Evolutionary conservation across 1,140 invertebrate species (phyloP).

Genomic region (Batillaria attramentaria): DNA sequence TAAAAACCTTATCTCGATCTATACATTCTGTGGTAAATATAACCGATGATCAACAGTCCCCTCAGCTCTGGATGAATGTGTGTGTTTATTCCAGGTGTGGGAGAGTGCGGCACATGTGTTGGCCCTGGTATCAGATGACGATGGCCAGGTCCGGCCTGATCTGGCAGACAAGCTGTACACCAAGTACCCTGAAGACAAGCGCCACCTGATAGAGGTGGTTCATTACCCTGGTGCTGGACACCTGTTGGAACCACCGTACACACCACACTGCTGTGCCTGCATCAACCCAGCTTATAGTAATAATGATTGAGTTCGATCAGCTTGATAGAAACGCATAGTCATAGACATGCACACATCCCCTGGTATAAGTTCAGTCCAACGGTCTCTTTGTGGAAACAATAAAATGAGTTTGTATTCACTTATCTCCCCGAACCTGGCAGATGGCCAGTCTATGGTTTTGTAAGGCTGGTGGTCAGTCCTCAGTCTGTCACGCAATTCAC

Average conservation of each 20-base stretch:
- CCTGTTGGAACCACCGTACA: constrained; percentile 57
- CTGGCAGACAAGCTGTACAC: neutral
- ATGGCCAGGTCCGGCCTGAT: neutral
- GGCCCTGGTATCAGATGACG: constrained; percentile 27
- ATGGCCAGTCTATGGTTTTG: no score
- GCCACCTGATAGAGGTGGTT: constrained; percentile 34
- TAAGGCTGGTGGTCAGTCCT: no score
- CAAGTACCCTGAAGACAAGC: constrained; percentile 30
- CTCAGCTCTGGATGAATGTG: neutral
- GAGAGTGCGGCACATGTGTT: constrained; percentile 23
- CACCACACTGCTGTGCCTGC: constrained; percentile 34
- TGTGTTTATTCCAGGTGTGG: constrained; percentile 30
- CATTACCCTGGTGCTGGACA: constrained; percentile 56
- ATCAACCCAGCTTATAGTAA: constrained; percentile 22
- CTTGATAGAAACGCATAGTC: no score
- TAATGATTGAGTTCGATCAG: no score
- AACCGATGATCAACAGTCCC: neutral
- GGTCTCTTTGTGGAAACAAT: no score
- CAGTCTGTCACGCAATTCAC: no score
- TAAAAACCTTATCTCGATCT: neutral
- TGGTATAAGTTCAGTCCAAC: no score
- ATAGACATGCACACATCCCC: no score
- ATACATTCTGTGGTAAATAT: neutral
- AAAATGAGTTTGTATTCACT: no score
- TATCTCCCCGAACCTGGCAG: no score